A percentile compares a stretch with the other conserved stretches of the same genome.
These are phyloP conservation scores for Scomber colias DNA, from an alignment of 2,113 vertebrate genomes.

Conservation along the genomic window DNA sequence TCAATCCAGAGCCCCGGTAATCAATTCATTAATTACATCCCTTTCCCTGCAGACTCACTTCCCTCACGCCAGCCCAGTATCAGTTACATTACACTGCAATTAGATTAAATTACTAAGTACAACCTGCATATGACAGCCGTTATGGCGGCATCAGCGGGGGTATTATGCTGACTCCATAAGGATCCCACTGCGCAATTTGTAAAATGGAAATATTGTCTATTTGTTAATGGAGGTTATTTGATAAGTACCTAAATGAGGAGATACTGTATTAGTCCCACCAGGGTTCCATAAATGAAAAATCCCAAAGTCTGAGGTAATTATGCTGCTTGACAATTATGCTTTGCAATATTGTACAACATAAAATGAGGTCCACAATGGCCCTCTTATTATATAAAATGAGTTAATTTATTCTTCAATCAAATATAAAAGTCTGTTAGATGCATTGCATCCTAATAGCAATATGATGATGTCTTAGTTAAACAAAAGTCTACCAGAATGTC, in stretches of 20 bases:
- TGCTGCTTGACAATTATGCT: not conserved
- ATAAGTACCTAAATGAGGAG: slow-evolving; percentile 37
- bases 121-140: slow-evolving; percentile 64
- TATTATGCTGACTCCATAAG: slow-evolving; percentile 50
- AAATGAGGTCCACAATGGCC: not conserved
- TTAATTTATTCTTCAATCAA: not conserved
- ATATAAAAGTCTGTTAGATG: not conserved
- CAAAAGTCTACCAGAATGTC: no score
- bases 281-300: slow-evolving; percentile 4
- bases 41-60: slow-evolving; percentile 71
- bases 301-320: not conserved
- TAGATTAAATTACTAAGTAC: slow-evolving; percentile 75
- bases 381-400: not conserved
- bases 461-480: no score
- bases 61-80: slow-evolving; percentile 66
- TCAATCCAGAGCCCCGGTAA: slow-evolving; percentile 68
- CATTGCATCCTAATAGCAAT: not conserved
- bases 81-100: slow-evolving; percentile 76
- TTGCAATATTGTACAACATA: not conserved
- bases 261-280: slow-evolving; percentile 8
- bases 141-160: slow-evolving; percentile 40
- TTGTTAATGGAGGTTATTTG: slow-evolving; percentile 63
- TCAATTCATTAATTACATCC: slow-evolving; percentile 81
- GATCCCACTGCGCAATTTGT: slow-evolving; percentile 51
- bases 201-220: slow-evolving; percentile 64